phyloP scores from a whole-genome alignment of 2,888 invertebrate species.

The Nymphalis c-album region DNA sequence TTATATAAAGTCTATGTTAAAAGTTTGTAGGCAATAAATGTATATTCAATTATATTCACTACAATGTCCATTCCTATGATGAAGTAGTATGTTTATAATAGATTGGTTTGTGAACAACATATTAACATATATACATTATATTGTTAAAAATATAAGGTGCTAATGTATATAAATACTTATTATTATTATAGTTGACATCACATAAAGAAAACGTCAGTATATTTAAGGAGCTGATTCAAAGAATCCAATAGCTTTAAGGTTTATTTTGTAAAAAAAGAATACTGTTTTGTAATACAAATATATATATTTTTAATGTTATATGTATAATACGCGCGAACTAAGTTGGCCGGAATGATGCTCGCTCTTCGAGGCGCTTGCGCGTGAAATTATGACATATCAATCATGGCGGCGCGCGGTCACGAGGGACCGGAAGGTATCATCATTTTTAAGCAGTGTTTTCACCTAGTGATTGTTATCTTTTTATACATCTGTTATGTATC shows the following conservation, averaged over 20 bases:
- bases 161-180: background rate
- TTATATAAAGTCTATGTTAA: background rate
- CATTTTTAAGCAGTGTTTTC: no score
- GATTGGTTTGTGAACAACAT: background rate
- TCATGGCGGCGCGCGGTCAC: no score
- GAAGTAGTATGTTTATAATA: background rate
- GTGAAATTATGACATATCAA: no score
- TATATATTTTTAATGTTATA: background rate
- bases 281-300: background rate
- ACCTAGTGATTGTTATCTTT: no score
- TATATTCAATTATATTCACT: background rate
- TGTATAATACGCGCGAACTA: no score
- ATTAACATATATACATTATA: background rate
- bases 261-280: background rate
- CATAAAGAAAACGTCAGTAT: background rate
- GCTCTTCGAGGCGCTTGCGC: no score
- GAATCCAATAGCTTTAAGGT: constrained; percentile 1
- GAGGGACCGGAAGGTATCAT: no score
- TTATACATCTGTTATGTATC: no score
- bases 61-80: constrained; percentile 4
- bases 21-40: background rate
- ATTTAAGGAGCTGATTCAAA: constrained; percentile 1
- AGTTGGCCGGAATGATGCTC: no score
- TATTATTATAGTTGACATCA: constrained; percentile 5
- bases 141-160: background rate